Base-by-base conservation (phyloP, 2,113 vertebrate species). In the Casuarius casuarius region DNA sequence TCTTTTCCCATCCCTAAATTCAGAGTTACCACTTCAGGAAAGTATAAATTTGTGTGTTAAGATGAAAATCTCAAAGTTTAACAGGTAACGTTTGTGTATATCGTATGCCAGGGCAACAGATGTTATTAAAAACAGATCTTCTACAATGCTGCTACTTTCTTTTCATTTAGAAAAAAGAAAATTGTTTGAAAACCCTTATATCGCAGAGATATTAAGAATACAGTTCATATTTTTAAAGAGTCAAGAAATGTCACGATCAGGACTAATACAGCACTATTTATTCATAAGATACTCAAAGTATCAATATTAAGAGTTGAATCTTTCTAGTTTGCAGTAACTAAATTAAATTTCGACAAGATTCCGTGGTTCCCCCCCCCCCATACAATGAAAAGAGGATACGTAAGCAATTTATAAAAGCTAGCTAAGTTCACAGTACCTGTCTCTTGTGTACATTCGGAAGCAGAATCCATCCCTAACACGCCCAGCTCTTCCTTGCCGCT, bases 401-500 rank as follows among this genome's bases (percentile, higher is more conserved):
- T 23, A 13, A 8, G 7, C 12, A 15, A 81, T 31, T 28, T 90
- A 83, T 48, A 56, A 65, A 72, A 59, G 15, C 26, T 59, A 51
- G 29, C 22, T 12, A 35, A 42, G 12, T 58, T 62, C 23, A 61
- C 52, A 40, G 35, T 97, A 99, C 98, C 98, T 98, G 52, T 98
- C 98, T 90, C 97, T 98, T 0, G 99, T 99, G 96, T 99, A 99
- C 65, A 99, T 98, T 56, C 99, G 98, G 97, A 99, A 99, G 95
- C 99, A 99, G 98, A 99, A 99, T 75, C 99, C 99, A 21, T 98
- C 98, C 51, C 98, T 96, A 71, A 99, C 99, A 20, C 99, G 98
- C 8, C 99, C 99, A 31, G 99, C 99, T 97, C 99, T 98, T 31
- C 99, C 99, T 97, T 99, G 99, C 85, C 99, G 98, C 96, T 99